A percentile compares a stretch with the other conserved stretches of the same genome.
Evolutionary conservation across 2,797 vertebrate genomes (phyloP).

Genomic region (Erethizon dorsatum): DNA sequence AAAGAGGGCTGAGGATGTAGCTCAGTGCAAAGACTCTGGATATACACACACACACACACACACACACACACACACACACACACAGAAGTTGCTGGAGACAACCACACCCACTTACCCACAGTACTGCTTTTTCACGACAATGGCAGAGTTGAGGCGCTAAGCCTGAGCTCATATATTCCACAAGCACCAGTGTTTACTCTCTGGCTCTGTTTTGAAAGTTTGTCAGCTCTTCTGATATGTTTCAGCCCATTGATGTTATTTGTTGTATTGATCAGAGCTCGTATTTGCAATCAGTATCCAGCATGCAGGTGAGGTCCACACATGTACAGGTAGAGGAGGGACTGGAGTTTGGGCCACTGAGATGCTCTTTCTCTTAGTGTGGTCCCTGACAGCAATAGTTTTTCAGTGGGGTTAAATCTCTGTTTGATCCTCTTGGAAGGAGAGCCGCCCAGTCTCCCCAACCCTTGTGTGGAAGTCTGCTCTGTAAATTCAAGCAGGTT

Average conservation of each 20-base stretch:
- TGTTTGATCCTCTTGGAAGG: neutral
- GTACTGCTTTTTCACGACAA: neutral
- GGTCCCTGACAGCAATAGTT: neutral
- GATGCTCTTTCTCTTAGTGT: neutral
- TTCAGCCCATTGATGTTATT: neutral
- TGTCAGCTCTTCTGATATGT: neutral
- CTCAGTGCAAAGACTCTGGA: neutral
- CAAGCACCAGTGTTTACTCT: neutral
- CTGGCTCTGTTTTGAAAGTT: neutral
- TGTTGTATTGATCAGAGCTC: neutral
- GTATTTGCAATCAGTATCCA: neutral
- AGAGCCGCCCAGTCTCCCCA: neutral
- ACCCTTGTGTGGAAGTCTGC: slow-evolving; percentile 78
- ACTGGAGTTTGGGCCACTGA: neutral
- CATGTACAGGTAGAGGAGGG: neutral
- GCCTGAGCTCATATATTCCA: neutral
- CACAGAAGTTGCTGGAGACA: neutral
- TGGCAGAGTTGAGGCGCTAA: neutral
- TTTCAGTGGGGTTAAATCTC: neutral
- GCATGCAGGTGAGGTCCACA: neutral
- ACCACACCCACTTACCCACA: neutral
- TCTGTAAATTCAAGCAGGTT: slow-evolving; percentile 86
- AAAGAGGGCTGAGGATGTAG: neutral
- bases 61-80: neutral
- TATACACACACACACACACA: neutral